Base-by-base conservation (phyloP, 2,888 invertebrate species). In the Acanthococcus lagerstroemiae region DNA sequence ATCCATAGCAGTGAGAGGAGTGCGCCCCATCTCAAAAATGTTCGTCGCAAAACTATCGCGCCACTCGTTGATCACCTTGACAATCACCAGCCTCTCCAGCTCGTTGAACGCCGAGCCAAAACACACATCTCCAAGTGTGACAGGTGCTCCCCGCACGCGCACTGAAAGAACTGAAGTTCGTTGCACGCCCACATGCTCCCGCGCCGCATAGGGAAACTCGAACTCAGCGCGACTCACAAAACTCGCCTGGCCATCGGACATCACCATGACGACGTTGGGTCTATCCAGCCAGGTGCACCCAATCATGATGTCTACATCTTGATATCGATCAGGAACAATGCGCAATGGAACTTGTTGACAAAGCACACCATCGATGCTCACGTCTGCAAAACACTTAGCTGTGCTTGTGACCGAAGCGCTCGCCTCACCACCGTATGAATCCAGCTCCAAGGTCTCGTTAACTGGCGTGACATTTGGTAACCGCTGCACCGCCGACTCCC, bases 1-100 rank as follows among this genome's bases (percentile, higher is more conserved):
- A 37, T 37, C 44, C 44, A 37, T 37, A 9, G 9, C 44, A 37
- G 44, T 12, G 9, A 37, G n/a, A 12, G 9, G 9, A n/a, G n/a
- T n/a, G n/a, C 6, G 37, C 37, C 15, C 6, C 19, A 48, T 12
- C 17, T 48, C 50, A 58, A 58, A 58, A 58, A 46, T 58, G 58
- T 58, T 46, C 44, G 46, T 44, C 46, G 45, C 46, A 44, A 26
- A 58, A 25, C 58, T 26, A 46, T 45, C 44, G 44, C 58, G 19
- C 9, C 50, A 6, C n/a, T 19, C 50, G 50, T 12, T 12, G 17
- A 37, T 37, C 6, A 9, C 15, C 15, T 7, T 37, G 37, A 15
- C 6, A 15, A 37, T 9, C 6, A 6, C 37, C 37, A 6, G 37
- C 37, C 6, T n/a, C n/a, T n/a, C n/a, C n/a, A n/a, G n/a, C n/a